Evolutionary conservation across 2,888 invertebrate species (phyloP).

Genomic region (Eupithecia inturbata): DNA sequence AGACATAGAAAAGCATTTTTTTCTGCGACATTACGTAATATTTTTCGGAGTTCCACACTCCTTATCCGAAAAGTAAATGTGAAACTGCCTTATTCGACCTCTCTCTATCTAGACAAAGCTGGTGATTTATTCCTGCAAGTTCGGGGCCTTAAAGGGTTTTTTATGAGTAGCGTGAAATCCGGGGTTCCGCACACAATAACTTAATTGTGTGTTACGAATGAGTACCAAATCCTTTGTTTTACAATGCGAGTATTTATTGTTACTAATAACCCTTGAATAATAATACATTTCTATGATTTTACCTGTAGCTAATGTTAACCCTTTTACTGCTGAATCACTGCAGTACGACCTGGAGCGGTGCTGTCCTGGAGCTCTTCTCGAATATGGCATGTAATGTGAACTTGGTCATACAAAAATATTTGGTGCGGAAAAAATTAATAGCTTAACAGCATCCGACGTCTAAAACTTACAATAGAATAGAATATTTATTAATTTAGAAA

Average conservation of each 20-base stretch:
- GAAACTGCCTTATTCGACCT: conserved; percentile 4
- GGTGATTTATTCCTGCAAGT: conserved; percentile 42
- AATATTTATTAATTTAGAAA: no score
- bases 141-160: conserved; percentile 37
- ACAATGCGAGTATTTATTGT: neutral
- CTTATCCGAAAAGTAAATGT: conserved; percentile 3
- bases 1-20: no score
- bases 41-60: neutral
- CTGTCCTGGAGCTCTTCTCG: no score
- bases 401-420: neutral
- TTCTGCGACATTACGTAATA: neutral
- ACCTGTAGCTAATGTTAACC: neutral
- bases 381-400: no score
- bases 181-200: conserved; percentile 40
- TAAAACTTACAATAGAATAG: no score
- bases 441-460: neutral
- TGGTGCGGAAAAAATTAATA: neutral
- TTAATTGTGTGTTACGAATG: conserved; percentile 31
- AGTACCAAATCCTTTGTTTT: conserved; percentile 22
- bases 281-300: neutral
- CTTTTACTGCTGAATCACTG: neutral
- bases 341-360: neutral
- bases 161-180: conserved; percentile 43
- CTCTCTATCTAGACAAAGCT: conserved; percentile 41
- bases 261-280: no score